These are phyloP conservation scores for Merodon equestris DNA, from an alignment of 2,888 invertebrate species.

Conservation along the genomic window DNA sequence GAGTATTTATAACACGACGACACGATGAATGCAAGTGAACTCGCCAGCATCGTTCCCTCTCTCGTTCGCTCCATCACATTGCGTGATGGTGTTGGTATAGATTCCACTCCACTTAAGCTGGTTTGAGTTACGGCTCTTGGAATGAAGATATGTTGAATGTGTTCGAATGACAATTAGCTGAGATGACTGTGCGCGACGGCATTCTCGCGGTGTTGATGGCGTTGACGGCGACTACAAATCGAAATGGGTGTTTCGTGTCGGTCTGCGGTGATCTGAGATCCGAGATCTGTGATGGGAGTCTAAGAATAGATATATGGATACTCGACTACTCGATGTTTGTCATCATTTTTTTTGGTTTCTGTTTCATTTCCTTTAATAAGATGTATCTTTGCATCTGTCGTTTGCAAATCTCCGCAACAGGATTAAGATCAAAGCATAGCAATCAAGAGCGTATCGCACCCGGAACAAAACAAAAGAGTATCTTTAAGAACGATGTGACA, in stretches of 20 bases:
- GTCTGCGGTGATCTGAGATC: conserved; percentile 1
- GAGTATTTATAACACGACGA: conserved; percentile 43
- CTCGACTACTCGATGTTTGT: too few species aligned
- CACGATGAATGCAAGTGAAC: conserved; percentile 13
- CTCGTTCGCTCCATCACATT: background rate
- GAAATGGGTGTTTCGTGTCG: conserved; percentile 47
- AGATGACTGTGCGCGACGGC: conserved; percentile 12
- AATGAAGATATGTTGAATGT: conserved; percentile 52
- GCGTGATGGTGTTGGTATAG: background rate
- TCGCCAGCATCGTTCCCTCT: background rate
- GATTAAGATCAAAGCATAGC: conserved; percentile 32
- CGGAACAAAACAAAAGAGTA: conserved; percentile 6
- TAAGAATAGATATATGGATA: too few species aligned
- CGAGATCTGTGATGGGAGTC: too few species aligned
- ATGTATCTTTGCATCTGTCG: conserved; percentile 50
- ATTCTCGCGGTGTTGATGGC: background rate
- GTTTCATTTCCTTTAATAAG: conserved; percentile 42
- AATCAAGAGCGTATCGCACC: background rate
- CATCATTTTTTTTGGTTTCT: too few species aligned
- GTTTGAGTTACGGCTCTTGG: conserved; percentile 36
- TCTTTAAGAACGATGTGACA: conserved; percentile 64
- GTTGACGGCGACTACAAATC: conserved; percentile 49
- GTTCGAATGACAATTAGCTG: conserved; percentile 60
- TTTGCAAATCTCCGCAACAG: conserved; percentile 27
- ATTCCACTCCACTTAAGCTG: conserved; percentile 38